Evolutionary conservation across 2,888 invertebrate genomes (phyloP), one percentile per base, ranked within the genome.

Genomic region (Hermaeophaga mercurialis): DNA sequence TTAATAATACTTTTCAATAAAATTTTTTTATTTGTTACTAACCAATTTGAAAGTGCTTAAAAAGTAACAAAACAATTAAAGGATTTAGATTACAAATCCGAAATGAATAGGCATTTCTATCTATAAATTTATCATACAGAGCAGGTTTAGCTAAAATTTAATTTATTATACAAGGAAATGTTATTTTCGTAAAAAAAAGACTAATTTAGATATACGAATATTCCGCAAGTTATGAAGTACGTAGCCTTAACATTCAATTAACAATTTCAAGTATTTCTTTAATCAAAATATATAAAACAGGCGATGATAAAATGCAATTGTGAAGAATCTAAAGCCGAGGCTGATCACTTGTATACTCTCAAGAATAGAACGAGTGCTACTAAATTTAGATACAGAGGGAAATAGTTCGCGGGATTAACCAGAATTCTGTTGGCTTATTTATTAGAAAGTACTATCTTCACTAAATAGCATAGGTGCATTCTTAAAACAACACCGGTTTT

Each of bases 311-410:
- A n/a, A n/a, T n/a, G n/a, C n/a, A n/a, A n/a, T n/a, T n/a, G n/a
- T n/a, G n/a, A 28, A 28, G 28, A 28, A 28, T 28, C 28, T 28
- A 28, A n/a, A 28, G 2, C 3, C 28, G 28, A 28, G n/a, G 9
- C 28, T 28, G 28, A n/a, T 9, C 48, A 48, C 55, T 47, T 31
- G 28, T 28, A n/a, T 39, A 48, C 24, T 43, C 17, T 52, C 46
- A 56, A 43, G 56, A 61, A 58, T 61, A 61, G 56, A 58, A 58
- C 58, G 53, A 56, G 39, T 33, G 26, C 11, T 24, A 49, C 61
- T 61, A 56, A 55, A 41, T 54, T 58, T 58, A 61, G 44, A 54
- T 31, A 14, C 49, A 33, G 18, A 31, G 50, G 46, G 41, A 56
- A 61, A 61, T 61, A 58, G 55, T 58, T 58, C 47, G 36, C 28